Base-by-base conservation (phyloP, 1,140 invertebrate genomes). In the Tachypleus tridentatus region DNA sequence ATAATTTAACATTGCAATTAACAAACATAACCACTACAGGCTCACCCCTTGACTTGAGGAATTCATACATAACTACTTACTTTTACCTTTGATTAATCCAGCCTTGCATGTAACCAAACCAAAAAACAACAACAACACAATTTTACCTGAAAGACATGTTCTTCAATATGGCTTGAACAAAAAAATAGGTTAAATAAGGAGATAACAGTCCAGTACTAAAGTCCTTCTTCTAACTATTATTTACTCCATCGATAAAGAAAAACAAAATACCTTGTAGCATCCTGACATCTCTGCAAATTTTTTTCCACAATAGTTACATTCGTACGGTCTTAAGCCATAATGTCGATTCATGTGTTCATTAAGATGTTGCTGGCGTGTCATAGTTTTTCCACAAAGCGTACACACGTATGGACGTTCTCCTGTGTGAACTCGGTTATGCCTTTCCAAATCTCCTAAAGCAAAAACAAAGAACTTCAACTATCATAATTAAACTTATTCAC, bases 381-480 rank as follows among this genome's bases (percentile, higher is more conserved):
- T 80, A 8, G 69, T 64, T 67, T 73, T 73, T 2, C 62, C 67
- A 67, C 79, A 80, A 4, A 75, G 64, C 5, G 69, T 58, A 71
- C 79, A 80, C 71, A 71, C 69, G 70, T 73, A 79, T 10, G 78
- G 78, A 61, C 71, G 73, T 67, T 79, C 77, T 5, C 77, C 77
- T 51, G 78, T 78, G 67, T 80, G 79, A 10, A 67, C 71, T 51
- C 76, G 62, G 62, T 71, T 72, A 70, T 80, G 78, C 58, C 76
- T 74, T 52, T 76, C 62, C 48, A 74, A 69, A 61, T 75, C 74
- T 58, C 73, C 74, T 75, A 52, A 29, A 29, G 29, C 29, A 29
- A 29, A 29, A 29, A 29, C 29, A 29, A 29, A 29, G 29, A 29
- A 2, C 29, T 29, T 29, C 29, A 29, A 29, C 29, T 29, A 1